Conservation (phyloP, 2,113 vertebrate genomes). For the Bambusicola thoracicus region DNA sequence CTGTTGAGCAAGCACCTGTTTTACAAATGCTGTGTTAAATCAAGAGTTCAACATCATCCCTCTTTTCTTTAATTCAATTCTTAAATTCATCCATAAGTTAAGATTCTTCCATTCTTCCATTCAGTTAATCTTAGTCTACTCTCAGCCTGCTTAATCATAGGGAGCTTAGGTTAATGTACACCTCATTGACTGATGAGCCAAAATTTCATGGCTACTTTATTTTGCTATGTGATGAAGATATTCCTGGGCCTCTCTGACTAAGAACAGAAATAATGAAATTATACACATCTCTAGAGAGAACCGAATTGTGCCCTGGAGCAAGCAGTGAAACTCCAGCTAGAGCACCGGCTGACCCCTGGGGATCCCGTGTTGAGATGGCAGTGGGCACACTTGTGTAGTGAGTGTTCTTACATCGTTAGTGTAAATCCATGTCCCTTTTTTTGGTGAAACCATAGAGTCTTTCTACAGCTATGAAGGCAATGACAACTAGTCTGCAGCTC, state of each 20-base stretch:
- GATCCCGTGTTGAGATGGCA: background rate
- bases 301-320: background rate
- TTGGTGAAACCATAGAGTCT: background rate
- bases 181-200: background rate
- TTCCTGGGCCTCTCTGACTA: background rate
- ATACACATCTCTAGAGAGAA: background rate
- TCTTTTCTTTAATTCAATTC: background rate
- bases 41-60: background rate
- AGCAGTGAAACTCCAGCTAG: background rate
- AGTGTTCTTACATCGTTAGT: background rate
- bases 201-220: background rate
- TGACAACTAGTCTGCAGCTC: accelerated
- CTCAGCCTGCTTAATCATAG: background rate
- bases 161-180: background rate
- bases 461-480: background rate
- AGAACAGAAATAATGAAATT: background rate
- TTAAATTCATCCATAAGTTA: background rate
- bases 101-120: too few species aligned
- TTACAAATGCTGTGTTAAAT: background rate
- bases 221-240: background rate
- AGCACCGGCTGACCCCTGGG: accelerated
- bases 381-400: background rate
- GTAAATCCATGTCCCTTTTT: background rate
- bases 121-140: background rate
- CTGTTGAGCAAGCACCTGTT: background rate